Evolutionary conservation across 2,113 vertebrate genomes (phyloP).

Genomic region (Oncorhynchus keta): DNA sequence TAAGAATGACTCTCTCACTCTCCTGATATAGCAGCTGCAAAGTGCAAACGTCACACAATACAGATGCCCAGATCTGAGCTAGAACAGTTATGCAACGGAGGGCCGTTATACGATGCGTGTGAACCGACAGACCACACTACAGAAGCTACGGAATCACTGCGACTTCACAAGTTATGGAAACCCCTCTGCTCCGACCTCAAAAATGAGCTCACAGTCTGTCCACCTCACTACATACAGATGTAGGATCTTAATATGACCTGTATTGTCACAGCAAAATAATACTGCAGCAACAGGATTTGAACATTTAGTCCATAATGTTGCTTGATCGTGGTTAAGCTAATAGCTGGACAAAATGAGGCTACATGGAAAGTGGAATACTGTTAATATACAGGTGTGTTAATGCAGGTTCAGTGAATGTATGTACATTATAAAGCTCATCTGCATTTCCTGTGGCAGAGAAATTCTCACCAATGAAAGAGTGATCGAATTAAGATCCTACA

Average conservation of each 20-base stretch:
- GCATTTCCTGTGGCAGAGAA: no score
- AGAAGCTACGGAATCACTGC: conserved; percentile 9
- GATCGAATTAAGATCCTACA: background rate
- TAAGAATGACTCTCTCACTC: conserved; percentile 4
- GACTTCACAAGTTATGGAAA: conserved; percentile 18
- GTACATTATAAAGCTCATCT: no score
- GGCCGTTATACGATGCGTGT: conserved; percentile 26
- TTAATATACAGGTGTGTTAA: no score
- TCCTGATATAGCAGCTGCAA: background rate
- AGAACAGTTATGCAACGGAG: conserved; percentile 57
- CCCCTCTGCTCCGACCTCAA: background rate
- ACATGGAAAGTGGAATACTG: no score
- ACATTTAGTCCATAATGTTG: no score
- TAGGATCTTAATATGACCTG: no score
- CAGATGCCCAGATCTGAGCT: conserved; percentile 15
- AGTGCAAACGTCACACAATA: conserved; percentile 6
- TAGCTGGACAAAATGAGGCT: no score
- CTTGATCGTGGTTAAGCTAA: no score
- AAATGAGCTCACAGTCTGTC: background rate
- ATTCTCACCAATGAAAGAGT: background rate
- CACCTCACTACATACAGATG: background rate
- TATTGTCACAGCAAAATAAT: no score
- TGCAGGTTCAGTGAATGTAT: no score
- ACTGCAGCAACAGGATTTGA: no score
- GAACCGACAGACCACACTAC: conserved; percentile 13